Evolutionary conservation across 2,888 invertebrate genomes (phyloP).

Genomic region (Mythimna lalbum): DNA sequence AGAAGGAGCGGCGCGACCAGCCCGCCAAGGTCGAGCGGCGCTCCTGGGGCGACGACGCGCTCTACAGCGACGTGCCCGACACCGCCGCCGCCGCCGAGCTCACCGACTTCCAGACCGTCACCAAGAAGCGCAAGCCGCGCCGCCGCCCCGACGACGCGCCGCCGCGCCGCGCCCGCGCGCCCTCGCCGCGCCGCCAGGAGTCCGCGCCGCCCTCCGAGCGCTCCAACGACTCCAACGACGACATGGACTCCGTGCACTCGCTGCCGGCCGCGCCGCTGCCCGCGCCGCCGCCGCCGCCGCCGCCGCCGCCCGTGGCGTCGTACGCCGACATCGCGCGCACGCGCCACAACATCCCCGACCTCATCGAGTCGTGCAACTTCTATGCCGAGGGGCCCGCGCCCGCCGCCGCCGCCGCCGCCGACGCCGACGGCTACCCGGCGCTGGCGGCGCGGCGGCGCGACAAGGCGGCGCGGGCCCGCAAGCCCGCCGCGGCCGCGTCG

Average conservation of each 20-base stretch:
- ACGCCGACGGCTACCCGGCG: constrained; percentile 69
- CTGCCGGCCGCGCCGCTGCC: constrained; percentile 91
- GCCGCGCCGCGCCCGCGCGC: constrained; percentile 72
- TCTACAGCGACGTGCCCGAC: constrained; percentile 57
- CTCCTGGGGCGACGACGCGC: constrained; percentile 93
- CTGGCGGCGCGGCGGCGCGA: constrained; percentile 63
- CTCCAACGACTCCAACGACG: constrained; percentile 94
- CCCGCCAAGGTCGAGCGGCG: constrained; percentile 88
- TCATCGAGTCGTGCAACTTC: constrained; percentile 89
- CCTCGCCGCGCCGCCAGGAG: constrained; percentile 88
- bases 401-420: constrained; percentile 58
- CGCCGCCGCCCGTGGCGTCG: constrained; percentile 91
- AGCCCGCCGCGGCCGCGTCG: constrained; percentile 44
- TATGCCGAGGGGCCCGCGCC: constrained; percentile 78
- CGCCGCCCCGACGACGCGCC: constrained; percentile 90
- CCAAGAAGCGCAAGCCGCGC: constrained; percentile 95
- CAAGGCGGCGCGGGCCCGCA: constrained; percentile 50
- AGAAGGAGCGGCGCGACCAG: constrained; percentile 71
- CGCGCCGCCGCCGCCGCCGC: constrained; percentile 91
- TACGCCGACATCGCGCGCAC: constrained; percentile 96
- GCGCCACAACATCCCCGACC: constrained; percentile 87
- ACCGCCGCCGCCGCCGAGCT: constrained; percentile 83
- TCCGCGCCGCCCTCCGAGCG: constrained; percentile 95
- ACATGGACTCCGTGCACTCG: constrained; percentile 96
- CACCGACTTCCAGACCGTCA: constrained; percentile 95